phyloP scores from a whole-genome alignment of 2,888 invertebrate genomes.

The Dryobotodes eremita region DNA sequence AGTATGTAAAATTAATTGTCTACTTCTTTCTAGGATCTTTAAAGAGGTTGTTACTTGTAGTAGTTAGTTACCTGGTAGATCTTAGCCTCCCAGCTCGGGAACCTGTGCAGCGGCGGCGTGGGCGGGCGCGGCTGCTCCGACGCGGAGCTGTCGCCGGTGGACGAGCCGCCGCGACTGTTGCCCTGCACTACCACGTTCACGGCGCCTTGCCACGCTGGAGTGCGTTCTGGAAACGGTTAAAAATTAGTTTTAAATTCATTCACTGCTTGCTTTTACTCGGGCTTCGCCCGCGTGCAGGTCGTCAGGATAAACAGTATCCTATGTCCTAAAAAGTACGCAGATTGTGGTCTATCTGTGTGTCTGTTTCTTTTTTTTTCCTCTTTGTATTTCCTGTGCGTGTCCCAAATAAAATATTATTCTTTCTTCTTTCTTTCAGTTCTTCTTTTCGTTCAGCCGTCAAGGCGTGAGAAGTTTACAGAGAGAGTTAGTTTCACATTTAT shows the following conservation, averaged over 20 bases:
- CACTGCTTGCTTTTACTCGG: background rate
- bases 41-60: too few species aligned
- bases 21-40: too few species aligned
- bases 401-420: too few species aligned
- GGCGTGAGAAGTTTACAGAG: too few species aligned
- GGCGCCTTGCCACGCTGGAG: conserved; percentile 89
- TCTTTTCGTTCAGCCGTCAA: too few species aligned
- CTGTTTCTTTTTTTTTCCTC: too few species aligned
- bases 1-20: too few species aligned
- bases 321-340: background rate
- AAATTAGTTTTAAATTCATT: background rate
- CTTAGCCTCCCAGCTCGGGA: conserved; percentile 98
- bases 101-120: conserved; percentile 97
- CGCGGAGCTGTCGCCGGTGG: conserved; percentile 87
- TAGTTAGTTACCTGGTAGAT: conserved; percentile 94
- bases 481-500: too few species aligned
- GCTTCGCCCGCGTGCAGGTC: background rate
- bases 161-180: conserved; percentile 90
- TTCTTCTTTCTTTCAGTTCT: too few species aligned
- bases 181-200: conserved; percentile 88
- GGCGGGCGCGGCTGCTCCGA: conserved; percentile 92
- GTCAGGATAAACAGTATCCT: background rate
- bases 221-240: conserved; percentile 77
- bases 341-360: background rate
- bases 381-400: too few species aligned